Evolutionary conservation across 1,140 invertebrate species (phyloP), one percentile per base, ranked within the genome.

Genomic region (Drosophila kurseongensis): DNA sequence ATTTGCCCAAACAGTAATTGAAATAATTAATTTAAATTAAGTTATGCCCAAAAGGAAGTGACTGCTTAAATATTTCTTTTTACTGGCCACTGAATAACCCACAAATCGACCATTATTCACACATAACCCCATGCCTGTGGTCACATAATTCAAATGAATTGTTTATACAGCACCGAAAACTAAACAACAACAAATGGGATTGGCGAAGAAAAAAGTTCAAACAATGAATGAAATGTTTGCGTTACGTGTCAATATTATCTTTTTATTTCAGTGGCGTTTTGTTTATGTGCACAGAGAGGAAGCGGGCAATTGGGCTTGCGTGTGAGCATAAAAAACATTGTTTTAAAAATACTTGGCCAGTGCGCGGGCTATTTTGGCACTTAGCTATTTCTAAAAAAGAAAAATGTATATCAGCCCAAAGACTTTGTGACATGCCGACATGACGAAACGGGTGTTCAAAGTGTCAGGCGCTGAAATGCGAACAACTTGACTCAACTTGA

Each of bases 161-260:
- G 68, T 72, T 72, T 72, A 72, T 48, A 72, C 66, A 72, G 29
- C n/a, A 57, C 36, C 23, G 16, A 18, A 68, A 66, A 54, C 67
- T 57, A 71, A 69, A 69, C 42, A 71, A 41, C 63, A 56, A 58
- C 67, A 71, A 48, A n/a, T 29, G 2, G 65, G 38, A 41, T 67
- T 14, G 66, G 58, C 40, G 42, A 50, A 41, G 48, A 38, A 36
- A 57, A 66, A 63, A 66, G 56, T 66, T 75, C 52, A 84, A 84
- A 80, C 73, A 88, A 89, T 88, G 84, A 89, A 88, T 89, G 80
- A 88, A 88, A 80, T 84, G 84, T 89, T 89, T 89, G 82, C 68
- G 60, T 83, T 80, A 68, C 73, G 69, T 84, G 84, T 89, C 84
- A 88, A 88, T 88, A 90, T 83, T 88, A 73, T 89, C 51, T 75